Evolutionary conservation across 2,113 vertebrate species (phyloP).

Genomic region (Petaurus breviceps): DNA sequence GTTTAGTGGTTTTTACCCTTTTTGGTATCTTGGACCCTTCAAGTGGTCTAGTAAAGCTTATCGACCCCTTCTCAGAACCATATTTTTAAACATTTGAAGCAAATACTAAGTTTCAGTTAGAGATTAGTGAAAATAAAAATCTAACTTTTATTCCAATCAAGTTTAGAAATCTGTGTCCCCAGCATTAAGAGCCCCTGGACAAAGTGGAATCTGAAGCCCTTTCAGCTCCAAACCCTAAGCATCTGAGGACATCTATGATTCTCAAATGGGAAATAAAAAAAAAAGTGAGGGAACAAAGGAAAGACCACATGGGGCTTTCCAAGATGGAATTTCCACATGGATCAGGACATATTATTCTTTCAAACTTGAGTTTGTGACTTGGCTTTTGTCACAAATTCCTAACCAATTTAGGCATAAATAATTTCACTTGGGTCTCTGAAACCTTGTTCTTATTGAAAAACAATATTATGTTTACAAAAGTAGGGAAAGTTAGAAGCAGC

Average conservation of each 20-base stretch:
- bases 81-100: background rate
- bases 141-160: background rate
- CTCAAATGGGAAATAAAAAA: conserved; percentile 45
- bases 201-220: background rate
- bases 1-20: background rate
- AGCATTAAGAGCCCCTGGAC: background rate
- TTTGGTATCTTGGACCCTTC: background rate
- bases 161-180: background rate
- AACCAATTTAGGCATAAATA: background rate
- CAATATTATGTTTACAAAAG: background rate
- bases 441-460: background rate
- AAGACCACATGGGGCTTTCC: background rate
- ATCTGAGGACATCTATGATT: background rate
- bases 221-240: background rate
- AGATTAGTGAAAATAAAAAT: background rate
- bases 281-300: background rate
- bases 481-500: background rate
- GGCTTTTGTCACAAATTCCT: background rate
- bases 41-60: background rate
- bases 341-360: background rate
- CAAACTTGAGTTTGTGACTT: background rate
- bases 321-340: background rate
- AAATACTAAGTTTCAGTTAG: background rate
- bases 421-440: background rate
- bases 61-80: background rate